Evolutionary conservation across 2,888 invertebrate genomes (phyloP).

Genomic region (Dryobotodes eremita): DNA sequence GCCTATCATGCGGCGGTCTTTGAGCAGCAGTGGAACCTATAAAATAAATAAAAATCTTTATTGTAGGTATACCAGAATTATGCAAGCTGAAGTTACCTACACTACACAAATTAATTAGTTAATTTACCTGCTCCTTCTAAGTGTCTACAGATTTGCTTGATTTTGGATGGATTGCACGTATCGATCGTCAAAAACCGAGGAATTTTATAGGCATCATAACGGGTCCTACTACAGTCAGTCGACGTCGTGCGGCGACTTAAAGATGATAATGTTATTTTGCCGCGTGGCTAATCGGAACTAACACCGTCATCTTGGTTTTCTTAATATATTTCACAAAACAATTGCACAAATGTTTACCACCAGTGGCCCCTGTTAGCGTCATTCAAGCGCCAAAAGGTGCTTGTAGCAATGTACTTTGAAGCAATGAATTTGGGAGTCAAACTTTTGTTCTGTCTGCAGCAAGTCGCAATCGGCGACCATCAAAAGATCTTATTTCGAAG

Average conservation of each 20-base stretch:
- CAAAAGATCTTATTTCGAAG: conserved; percentile 52
- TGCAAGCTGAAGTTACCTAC: neutral
- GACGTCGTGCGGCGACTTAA: too few relatives aligned
- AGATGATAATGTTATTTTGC: too few relatives aligned
- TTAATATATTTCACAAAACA: too few relatives aligned
- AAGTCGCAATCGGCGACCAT: conserved; percentile 42
- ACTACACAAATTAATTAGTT: neutral
- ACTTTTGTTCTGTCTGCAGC: conserved; percentile 47
- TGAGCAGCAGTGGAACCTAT: neutral
- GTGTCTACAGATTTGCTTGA: neutral
- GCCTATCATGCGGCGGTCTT: neutral
- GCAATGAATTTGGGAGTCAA: neutral
- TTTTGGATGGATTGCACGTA: too few relatives aligned
- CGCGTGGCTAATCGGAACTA: too few relatives aligned
- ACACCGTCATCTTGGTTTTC: too few relatives aligned
- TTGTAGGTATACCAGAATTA: neutral
- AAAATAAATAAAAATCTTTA: neutral
- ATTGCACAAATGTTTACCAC: too few relatives aligned
- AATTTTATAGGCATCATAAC: neutral
- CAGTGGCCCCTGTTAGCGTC: too few relatives aligned
- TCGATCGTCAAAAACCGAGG: neutral
- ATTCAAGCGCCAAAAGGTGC: too few relatives aligned
- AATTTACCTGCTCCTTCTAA: neutral
- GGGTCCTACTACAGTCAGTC: too few relatives aligned
- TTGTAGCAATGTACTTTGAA: neutral